Evolutionary conservation across 1,140 invertebrate genomes (phyloP).

Genomic region (Trinorchestia longiramus): DNA sequence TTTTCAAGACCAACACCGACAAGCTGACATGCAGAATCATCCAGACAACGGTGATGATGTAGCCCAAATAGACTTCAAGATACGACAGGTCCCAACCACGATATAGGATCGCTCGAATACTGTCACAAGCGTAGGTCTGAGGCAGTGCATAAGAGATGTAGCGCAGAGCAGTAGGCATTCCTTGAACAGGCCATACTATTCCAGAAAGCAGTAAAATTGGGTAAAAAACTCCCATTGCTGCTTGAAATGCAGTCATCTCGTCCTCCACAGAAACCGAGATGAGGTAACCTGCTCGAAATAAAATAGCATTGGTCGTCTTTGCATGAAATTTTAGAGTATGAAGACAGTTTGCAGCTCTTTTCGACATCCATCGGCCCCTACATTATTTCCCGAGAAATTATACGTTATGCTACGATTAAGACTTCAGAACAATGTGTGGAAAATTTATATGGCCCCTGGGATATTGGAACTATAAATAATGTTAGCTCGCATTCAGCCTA

Average conservation of each 20-base stretch:
- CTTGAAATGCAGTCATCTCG: slow-evolving; percentile 91
- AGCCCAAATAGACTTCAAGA: slow-evolving; percentile 88
- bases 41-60: slow-evolving; percentile 88
- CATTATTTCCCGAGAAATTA: too few species aligned
- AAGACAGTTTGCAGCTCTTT: too few species aligned
- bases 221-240: slow-evolving; percentile 92
- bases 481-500: too few species aligned
- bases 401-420: too few species aligned
- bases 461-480: too few species aligned
- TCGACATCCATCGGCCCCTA: too few species aligned
- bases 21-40: slow-evolving; percentile 83
- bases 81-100: slow-evolving; percentile 88
- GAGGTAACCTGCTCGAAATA: slow-evolving; percentile 17
- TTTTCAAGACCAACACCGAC: slow-evolving; percentile 57
- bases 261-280: slow-evolving; percentile 74
- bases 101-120: slow-evolving; percentile 88
- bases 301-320: not conserved
- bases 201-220: slow-evolving; percentile 90
- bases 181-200: slow-evolving; percentile 92
- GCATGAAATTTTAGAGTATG: too few species aligned
- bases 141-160: slow-evolving; percentile 88
- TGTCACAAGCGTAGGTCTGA: slow-evolving; percentile 90
- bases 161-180: slow-evolving; percentile 85
- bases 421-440: too few species aligned
- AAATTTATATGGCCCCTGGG: too few species aligned